phyloP scores from a whole-genome alignment of 2,113 vertebrate species.

The Pomatostomus ruficeps region DNA sequence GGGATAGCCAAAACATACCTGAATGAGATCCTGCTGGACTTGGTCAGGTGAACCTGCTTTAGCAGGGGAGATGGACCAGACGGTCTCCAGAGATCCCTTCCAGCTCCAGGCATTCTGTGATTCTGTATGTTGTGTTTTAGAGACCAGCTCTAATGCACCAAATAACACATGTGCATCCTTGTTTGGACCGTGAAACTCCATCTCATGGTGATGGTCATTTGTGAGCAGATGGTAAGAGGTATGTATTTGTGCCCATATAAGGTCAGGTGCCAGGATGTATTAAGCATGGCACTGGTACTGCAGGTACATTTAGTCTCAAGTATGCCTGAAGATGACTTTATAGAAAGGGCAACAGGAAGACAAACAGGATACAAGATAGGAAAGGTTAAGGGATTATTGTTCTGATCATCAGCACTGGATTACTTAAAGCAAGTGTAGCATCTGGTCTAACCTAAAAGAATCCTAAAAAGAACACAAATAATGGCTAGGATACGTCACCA shows the following conservation, averaged over 20 bases:
- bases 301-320: background rate
- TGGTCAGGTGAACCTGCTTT: background rate
- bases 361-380: background rate
- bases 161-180: background rate
- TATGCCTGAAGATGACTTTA: background rate
- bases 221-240: background rate
- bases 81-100: background rate
- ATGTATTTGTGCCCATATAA: background rate
- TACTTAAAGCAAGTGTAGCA: background rate
- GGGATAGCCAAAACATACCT: background rate
- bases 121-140: background rate
- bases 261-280: background rate
- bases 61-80: background rate
- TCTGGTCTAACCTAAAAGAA: background rate
- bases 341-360: background rate
- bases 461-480: background rate
- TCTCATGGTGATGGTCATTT: background rate
- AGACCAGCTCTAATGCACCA: background rate
- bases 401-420: background rate
- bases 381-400: background rate
- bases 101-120: background rate
- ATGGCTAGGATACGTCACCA: background rate
- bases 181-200: background rate
- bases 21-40: background rate
- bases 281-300: background rate